Evolutionary conservation across 2,888 invertebrate genomes (phyloP).

Genomic region (Sceliomorpha sp.): DNA sequence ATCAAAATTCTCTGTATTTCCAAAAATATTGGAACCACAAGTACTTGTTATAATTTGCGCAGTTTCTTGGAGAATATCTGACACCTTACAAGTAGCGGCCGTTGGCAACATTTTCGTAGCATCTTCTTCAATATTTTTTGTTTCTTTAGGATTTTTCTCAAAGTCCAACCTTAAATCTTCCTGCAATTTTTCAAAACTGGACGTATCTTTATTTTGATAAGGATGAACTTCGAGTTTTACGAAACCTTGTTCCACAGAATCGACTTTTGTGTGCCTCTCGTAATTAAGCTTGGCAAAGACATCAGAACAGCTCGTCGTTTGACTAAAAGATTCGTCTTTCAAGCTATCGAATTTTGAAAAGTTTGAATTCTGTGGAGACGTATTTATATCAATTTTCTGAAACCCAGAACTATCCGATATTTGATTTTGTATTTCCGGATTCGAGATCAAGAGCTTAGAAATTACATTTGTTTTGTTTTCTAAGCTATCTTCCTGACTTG

Average conservation of each 20-base stretch:
- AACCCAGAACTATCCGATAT: slow-evolving; percentile 73
- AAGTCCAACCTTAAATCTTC: slow-evolving; percentile 27
- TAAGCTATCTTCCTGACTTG: slow-evolving; percentile 57
- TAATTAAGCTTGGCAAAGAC: slow-evolving; percentile 68
- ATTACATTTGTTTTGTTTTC: slow-evolving; percentile 55
- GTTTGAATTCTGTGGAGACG: slow-evolving; percentile 51
- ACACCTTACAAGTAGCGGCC: slow-evolving; percentile 57
- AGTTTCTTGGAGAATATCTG: slow-evolving; percentile 68
- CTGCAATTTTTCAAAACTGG: slow-evolving; percentile 52
- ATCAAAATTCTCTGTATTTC: slow-evolving; percentile 70
- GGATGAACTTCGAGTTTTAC: slow-evolving; percentile 70
- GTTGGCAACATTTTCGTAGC: slow-evolving; percentile 12
- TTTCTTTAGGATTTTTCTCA: slow-evolving; percentile 22
- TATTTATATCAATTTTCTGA: slow-evolving; percentile 71
- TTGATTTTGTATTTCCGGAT: slow-evolving; percentile 72
- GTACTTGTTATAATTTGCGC: slow-evolving; percentile 70
- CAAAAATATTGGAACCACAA: slow-evolving; percentile 71
- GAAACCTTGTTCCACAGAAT: slow-evolving; percentile 65
- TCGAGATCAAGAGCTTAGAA: slow-evolving; percentile 71
- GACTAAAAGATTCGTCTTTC: slow-evolving; percentile 34
- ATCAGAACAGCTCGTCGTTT: slow-evolving; percentile 58
- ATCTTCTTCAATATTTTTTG: slow-evolving; percentile 24
- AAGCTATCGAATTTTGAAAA: slow-evolving; percentile 54
- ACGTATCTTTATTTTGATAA: slow-evolving; percentile 60
- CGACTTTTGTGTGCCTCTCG: slow-evolving; percentile 60